Percentiles rank a stretch among this genome's conserved stretches.
Conservation (phyloP, 2,888 invertebrate species). For the Acleris laterana region DNA sequence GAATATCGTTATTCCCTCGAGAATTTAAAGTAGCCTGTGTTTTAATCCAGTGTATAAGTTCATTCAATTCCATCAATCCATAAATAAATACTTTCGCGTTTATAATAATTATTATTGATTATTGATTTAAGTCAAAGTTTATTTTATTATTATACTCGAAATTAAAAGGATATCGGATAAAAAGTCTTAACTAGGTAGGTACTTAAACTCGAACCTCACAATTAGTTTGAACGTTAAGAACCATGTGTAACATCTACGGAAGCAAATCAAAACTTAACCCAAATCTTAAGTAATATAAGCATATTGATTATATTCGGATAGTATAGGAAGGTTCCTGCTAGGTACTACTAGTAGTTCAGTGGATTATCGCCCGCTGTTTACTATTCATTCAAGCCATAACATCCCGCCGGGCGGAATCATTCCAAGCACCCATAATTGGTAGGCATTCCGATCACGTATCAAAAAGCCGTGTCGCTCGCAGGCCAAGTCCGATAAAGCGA, state of each 20-base stretch:
- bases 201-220: too few relatives aligned
- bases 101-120: too few relatives aligned
- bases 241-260: not conserved
- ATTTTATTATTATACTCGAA: too few relatives aligned
- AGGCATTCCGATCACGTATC: slow-evolving; percentile 75
- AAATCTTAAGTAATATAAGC: too few relatives aligned
- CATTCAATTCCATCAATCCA: too few relatives aligned
- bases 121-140: too few relatives aligned
- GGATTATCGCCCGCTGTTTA: slow-evolving; percentile 17
- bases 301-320: not conserved
- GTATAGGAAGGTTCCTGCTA: not conserved
- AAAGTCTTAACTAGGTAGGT: too few relatives aligned
- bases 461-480: slow-evolving; percentile 68
- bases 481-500: slow-evolving; percentile 68
- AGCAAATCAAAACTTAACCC: not conserved
- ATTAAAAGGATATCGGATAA: too few relatives aligned
- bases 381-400: slow-evolving; percentile 20
- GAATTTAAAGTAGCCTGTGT: too few relatives aligned
- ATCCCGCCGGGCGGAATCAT: slow-evolving; percentile 13
- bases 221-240: not conserved
- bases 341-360: not conserved
- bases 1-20: too few relatives aligned
- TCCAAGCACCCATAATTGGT: slow-evolving; percentile 61
- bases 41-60: too few relatives aligned
- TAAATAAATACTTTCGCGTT: too few relatives aligned